Evolutionary conservation across 2,888 invertebrate species (phyloP).

Genomic region (Frankliniella fusca): DNA sequence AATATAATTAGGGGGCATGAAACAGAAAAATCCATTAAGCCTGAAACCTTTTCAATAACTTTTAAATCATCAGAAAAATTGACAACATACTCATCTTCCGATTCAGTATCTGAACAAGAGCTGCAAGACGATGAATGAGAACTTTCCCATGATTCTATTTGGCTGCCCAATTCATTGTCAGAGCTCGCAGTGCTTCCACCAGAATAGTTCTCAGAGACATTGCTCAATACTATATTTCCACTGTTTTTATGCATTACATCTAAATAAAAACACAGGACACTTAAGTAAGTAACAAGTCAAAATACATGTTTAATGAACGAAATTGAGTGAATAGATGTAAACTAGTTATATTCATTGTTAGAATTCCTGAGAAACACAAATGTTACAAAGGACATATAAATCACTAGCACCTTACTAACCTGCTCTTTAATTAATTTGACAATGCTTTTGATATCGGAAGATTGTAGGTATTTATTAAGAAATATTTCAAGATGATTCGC

Average conservation of each 20-base stretch:
- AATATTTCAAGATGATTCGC: no score
- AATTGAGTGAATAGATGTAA: background rate
- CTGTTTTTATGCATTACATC: background rate
- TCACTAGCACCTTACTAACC: no score
- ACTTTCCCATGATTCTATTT: constrained; percentile 39
- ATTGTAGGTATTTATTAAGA: no score
- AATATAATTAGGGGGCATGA: background rate
- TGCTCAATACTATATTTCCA: background rate
- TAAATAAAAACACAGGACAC: background rate
- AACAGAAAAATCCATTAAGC: constrained; percentile 15
- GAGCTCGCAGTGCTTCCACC: background rate
- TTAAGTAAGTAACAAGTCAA: background rate
- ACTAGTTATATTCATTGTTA: background rate
- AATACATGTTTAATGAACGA: background rate
- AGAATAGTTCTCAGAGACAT: background rate
- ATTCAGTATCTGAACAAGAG: constrained; percentile 38
- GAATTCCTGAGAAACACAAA: no score
- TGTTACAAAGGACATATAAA: no score
- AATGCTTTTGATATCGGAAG: no score
- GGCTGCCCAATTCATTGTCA: constrained; percentile 33
- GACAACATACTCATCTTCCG: constrained; percentile 33
- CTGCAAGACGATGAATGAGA: constrained; percentile 39
- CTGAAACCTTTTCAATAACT: background rate
- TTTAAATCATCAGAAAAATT: background rate
- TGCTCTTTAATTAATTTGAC: no score